Percentiles rank a stretch among this genome's conserved stretches.
Evolutionary conservation across 1,140 invertebrate species (phyloP).

Genomic region (Drosophila jambulina): DNA sequence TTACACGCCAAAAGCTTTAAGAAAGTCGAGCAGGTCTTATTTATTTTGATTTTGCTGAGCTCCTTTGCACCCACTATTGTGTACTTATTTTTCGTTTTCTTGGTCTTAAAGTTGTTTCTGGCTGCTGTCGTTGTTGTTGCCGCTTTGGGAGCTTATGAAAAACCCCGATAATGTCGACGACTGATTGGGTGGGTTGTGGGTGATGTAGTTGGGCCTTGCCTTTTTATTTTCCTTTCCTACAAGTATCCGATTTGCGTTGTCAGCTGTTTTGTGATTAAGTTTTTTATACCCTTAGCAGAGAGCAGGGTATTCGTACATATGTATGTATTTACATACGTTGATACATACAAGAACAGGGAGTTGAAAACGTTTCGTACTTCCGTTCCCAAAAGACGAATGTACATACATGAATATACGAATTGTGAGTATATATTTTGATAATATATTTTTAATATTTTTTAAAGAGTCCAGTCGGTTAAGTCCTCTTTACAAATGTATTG

Average conservation of each 20-base stretch:
- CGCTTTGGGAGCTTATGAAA: slow-evolving; percentile 34
- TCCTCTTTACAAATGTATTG: background rate
- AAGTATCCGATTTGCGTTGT: slow-evolving; percentile 18
- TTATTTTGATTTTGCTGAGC: slow-evolving; percentile 67
- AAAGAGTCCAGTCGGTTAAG: too few species aligned
- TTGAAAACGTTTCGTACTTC: background rate
- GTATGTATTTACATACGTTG: background rate
- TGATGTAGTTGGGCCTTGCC: background rate
- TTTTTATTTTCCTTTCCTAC: background rate
- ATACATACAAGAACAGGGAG: background rate
- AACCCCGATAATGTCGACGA: slow-evolving; percentile 3
- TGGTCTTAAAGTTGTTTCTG: slow-evolving; percentile 54
- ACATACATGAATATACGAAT: background rate
- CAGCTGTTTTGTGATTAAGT: slow-evolving; percentile 4
- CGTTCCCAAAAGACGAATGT: background rate
- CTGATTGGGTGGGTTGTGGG: slow-evolving; percentile 8
- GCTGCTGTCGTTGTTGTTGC: slow-evolving; percentile 52
- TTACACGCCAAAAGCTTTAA: slow-evolving; percentile 64
- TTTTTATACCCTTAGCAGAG: background rate
- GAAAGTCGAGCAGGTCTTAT: slow-evolving; percentile 78
- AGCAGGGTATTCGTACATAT: too few species aligned
- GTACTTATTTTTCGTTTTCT: slow-evolving; percentile 31
- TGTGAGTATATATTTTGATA: too few species aligned
- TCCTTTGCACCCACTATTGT: slow-evolving; percentile 37
- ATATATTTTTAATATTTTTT: too few species aligned